These are phyloP conservation scores for Chondrosia reniformis DNA, from an alignment of 37 sponge, comb jelly and placozoan species.

Conservation along the genomic window DNA sequence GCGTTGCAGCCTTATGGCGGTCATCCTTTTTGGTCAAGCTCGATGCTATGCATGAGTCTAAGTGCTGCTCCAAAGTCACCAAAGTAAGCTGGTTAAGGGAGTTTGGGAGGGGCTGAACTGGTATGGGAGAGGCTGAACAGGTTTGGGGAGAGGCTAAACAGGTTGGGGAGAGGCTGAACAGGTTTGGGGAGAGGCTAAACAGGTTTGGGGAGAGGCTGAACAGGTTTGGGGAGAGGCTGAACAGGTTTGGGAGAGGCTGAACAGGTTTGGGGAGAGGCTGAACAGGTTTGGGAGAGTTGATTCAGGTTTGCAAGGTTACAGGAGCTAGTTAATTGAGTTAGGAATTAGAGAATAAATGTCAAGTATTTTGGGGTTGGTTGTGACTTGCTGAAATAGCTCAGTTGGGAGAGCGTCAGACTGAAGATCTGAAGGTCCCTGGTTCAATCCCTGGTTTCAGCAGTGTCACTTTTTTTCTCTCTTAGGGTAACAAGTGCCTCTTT, in stretches of 20 bases:
- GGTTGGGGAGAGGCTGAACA: too few relatives aligned
- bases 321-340: too few relatives aligned
- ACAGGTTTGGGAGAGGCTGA: too few relatives aligned
- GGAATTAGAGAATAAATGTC: too few relatives aligned
- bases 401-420: too few relatives aligned
- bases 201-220: not conserved
- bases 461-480: not conserved
- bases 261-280: too few relatives aligned
- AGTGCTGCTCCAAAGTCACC: not conserved
- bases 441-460: not conserved
- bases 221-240: not conserved
- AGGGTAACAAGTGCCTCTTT: not conserved
- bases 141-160: too few relatives aligned
- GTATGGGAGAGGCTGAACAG: not conserved
- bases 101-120: not conserved
- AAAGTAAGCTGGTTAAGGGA: not conserved
- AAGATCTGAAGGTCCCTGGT: too few relatives aligned
- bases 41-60: constrained; percentile 32
- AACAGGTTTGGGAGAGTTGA: too few relatives aligned
- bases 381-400: too few relatives aligned
- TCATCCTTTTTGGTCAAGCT: constrained; percentile 26
- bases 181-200: not conserved
- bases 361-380: not conserved
- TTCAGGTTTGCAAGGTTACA: too few relatives aligned
- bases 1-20: constrained; percentile 33